These are phyloP conservation scores for Australoheros facetus DNA, from an alignment of 2,797 vertebrate species.

Conservation along the genomic window DNA sequence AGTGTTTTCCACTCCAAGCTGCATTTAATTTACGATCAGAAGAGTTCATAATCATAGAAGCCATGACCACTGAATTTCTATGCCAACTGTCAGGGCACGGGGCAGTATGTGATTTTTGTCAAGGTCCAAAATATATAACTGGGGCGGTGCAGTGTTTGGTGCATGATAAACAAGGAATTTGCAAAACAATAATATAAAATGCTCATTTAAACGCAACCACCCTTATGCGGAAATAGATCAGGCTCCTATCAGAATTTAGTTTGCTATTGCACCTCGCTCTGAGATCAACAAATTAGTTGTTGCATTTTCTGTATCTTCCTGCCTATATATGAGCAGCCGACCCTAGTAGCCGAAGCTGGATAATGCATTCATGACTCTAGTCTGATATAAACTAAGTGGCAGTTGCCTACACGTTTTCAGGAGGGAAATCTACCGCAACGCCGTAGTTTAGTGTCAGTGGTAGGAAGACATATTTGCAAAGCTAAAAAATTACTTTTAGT, in stretches of 20 bases:
- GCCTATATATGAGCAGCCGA: background rate
- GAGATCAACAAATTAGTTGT: background rate
- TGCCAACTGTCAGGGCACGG: constrained; percentile 15
- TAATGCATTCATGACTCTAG: background rate
- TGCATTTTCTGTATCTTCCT: background rate
- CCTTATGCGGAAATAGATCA: constrained; percentile 3
- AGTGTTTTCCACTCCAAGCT: constrained; percentile 10
- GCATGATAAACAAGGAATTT: background rate
- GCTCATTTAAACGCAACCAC: background rate
- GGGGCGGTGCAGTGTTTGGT: background rate
- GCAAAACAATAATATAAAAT: background rate
- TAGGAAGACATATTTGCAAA: background rate
- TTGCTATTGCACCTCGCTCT: background rate
- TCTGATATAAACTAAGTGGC: background rate
- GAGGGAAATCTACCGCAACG: background rate
- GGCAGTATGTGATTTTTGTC: constrained; percentile 24
- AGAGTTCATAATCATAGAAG: constrained; percentile 36
- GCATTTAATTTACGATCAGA: constrained; percentile 53
- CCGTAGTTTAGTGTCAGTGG: background rate
- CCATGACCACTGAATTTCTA: constrained; percentile 7
- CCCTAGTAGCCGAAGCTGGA: background rate
- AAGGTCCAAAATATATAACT: constrained; percentile 19
- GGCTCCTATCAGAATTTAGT: background rate
- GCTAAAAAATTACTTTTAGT: constrained; percentile 14
- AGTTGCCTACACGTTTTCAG: background rate